These are phyloP conservation scores for Lagopus muta DNA, from an alignment of 2,113 vertebrate species.

Conservation along the genomic window DNA sequence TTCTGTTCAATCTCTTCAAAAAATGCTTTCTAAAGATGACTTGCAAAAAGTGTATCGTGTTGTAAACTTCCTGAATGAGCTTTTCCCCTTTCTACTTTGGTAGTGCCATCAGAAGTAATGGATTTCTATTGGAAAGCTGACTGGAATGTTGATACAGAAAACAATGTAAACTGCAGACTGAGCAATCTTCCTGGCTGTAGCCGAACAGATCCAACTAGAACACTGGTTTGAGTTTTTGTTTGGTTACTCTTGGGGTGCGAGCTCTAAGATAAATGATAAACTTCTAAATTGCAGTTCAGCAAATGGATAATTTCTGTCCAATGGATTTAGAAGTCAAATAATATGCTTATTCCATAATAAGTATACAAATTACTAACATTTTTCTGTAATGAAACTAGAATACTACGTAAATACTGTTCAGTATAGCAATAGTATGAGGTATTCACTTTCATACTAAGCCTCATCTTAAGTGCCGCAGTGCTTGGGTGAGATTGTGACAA, in stretches of 20 bases:
- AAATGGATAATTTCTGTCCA: neutral
- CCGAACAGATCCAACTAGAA: neutral
- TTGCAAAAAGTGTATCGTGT: neutral
- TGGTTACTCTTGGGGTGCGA: neutral
- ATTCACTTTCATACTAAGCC: neutral
- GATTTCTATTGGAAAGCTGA: slow-evolving; percentile 3
- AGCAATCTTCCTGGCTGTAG: neutral
- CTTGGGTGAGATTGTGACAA: neutral
- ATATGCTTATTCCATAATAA: neutral
- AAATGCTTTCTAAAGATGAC: neutral
- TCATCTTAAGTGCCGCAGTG: neutral
- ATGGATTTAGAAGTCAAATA: neutral
- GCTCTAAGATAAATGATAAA: neutral
- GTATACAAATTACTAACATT: neutral
- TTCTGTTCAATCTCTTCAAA: neutral
- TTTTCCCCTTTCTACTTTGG: neutral
- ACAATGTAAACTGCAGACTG: slow-evolving; percentile 11
- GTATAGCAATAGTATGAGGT: neutral
- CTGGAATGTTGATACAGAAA: neutral
- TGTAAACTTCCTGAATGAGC: neutral
- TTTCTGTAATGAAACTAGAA: neutral
- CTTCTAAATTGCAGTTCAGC: neutral
- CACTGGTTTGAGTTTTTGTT: neutral
- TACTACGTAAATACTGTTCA: neutral
- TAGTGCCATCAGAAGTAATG: neutral